phyloP scores from a whole-genome alignment of 2,113 vertebrate species.

The Serilophus lunatus region DNA sequence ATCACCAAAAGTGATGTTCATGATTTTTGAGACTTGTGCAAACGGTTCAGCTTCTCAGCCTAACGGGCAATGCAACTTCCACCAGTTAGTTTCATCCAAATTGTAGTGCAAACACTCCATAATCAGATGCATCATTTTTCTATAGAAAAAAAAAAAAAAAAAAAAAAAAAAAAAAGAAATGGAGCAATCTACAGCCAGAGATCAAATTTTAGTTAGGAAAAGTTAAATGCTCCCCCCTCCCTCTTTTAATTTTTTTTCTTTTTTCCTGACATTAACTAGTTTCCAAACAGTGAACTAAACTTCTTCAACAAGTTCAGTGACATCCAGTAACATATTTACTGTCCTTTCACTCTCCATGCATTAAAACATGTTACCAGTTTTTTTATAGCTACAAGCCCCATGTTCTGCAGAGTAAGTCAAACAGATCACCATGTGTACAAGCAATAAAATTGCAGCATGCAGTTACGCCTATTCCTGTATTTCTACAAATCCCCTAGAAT shows the following conservation, averaged over 20 bases:
- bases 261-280: fast-evolving
- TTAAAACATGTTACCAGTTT: not conserved
- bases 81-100: not conserved
- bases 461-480: not conserved
- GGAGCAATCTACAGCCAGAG: not conserved
- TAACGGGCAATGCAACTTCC: not conserved
- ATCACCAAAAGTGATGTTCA: not conserved
- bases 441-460: not conserved
- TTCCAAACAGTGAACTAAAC: not conserved
- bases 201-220: not conserved
- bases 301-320: not conserved
- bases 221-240: not conserved
- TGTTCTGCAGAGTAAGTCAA: not conserved
- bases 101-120: not conserved
- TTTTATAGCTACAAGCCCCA: not conserved
- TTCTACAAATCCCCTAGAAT: not conserved
- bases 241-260: fast-evolving
- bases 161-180: no score
- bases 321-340: not conserved
- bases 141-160: no score
- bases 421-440: not conserved
- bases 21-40: not conserved
- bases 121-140: not conserved
- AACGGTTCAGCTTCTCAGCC: not conserved
- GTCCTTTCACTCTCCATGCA: not conserved